Evolutionary conservation across 1,140 invertebrate genomes (phyloP), one percentile per base, ranked within the genome.

Genomic region (Acromyrmex charruanus): DNA sequence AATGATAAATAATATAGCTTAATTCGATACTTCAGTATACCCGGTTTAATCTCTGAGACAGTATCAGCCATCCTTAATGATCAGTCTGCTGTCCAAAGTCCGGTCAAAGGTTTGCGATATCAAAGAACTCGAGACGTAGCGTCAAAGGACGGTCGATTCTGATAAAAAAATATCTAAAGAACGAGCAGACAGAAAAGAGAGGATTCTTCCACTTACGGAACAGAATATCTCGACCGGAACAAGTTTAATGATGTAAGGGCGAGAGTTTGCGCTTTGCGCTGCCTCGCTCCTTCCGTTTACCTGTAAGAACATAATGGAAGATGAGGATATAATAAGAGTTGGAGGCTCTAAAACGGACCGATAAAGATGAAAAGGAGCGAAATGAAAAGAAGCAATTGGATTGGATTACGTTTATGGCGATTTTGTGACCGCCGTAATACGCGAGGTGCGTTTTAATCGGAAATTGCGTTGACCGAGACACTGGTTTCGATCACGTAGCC

Each of bases 141-240:
- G 14, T 77, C 77, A 49, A 79, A 66, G 44, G 61, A 49, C 3
- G n/a, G n/a, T 55, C 63, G 49, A 16, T 80, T 25, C 21, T 53
- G 77, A 82, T 31, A 49, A 82, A 59, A 44, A 82, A 82, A 61
- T 44, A 44, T 82, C 39, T 4, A 0, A 18, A 35, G 35, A 72
- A 59, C 80, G 25, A 59, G 49, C 14, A 66, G 35, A 79, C 31
- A 9, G 12, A 14, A 21, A 16, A 39, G 53, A 44, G 55, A 68
- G 44, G 35, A 79, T 44, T 86, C 84, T 35, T 80, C 80, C 68
- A 74, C 25, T 82, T 31, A 28, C 63, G 77, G 77, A 61, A 7
- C 5, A 49, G 28, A 51, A 39, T 74, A 61, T 74, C 25, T 74
- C 53, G 55, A 74, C 25, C 55, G 53, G 35, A 61, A 84, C 35